Base-by-base conservation (phyloP, 2,888 invertebrate genomes). In the Drosophila nr. perissopoda region DNA sequence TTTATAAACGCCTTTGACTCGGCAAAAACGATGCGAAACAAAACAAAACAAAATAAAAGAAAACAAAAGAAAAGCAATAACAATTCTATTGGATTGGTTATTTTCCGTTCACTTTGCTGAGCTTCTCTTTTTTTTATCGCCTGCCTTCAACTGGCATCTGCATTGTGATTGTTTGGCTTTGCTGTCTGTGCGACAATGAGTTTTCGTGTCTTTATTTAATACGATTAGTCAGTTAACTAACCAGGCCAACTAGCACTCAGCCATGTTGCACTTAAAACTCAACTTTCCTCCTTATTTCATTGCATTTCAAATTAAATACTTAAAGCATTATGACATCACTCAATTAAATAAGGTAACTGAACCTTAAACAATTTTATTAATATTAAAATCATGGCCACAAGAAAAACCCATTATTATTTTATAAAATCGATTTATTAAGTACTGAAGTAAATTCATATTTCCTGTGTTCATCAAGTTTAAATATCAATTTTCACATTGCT, bases 61-160 rank as follows among this genome's bases (percentile, higher is more conserved):
- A n/a, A 40, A 69, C 69, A 52, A 75, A 76, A 77, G 82, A 74
- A 76, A 77, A 67, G 85, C 80, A 79, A 84, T 76, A 89, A 84
- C 89, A 87, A 81, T 71, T 87, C 75, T 87, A 89, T 89, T 87
- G 84, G 89, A 81, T 85, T 83, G 71, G 58, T 69, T 75, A 60
- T 60, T 52, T 62, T 53, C 54, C 53, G n/a, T 73, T 54, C 68
- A 52, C 74, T 83, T 69, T 70, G 61, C 45, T 34, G 59, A 48
- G 49, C 27, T n/a, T 38, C 7, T 2, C 8, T 2, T 13, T 33
- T 31, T 56, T 68, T 61, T 64, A 69, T 59, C 61, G 69, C 45
- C 59, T 38, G 48, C 45, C 75, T 56, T 38, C 52, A 51, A 45
- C 70, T 54, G 40, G 38, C 38, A 57, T 59, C 56, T 73, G 60